Evolutionary conservation across 2,113 vertebrate genomes (phyloP), one percentile per base, ranked within the genome.

Genomic region (Chloebia gouldiae): DNA sequence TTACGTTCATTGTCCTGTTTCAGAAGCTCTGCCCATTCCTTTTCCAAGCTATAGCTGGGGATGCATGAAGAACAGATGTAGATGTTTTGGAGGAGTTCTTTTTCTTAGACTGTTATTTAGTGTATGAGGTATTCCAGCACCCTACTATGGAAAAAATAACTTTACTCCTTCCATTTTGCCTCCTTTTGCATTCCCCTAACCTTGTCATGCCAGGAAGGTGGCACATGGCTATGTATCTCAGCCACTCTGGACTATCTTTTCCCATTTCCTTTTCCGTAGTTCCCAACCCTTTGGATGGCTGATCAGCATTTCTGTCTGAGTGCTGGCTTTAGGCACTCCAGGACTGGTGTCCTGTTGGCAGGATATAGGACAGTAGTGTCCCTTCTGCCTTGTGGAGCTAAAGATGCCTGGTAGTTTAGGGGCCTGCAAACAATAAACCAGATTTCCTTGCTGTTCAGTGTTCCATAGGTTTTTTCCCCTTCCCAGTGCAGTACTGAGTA

Each of bases 161-260:
- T 30, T 23, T 30, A 35, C 10, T 57, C 17, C 39, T 82, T 82
- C 28, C 30, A 10, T 71, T 79, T 75, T 79, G 13, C 22, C 13
- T 85, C 19, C 39, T 39, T 39, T 39, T 22, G 28, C 0, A 2
- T 31, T 92, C 27, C 35, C 9, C 1, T 72, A 39, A 13, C 35
- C 3, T 35, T 16, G 5, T 17, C 5, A 13, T 66, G n/a, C 71
- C 16, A 39, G 53, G 57, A 88, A 5, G 6, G 5, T 20, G 39
- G 4, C 11, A 10, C 4, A 1, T 17, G 25, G 33, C 50, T 50
- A 11, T 72, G 20, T 33, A 7, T 30, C 64, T 83, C 0, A 0
- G 16, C 28, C 44, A n/a, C 25, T n/a, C 53, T 39, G 44, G 28
- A 6, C 28, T 53, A 0, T 40, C n/a, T n/a, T 44, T 57, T 51